These are phyloP conservation scores for Hippasteria phrygiana DNA, from an alignment of 53 echinoderm and acorn worm species.

Conservation along the genomic window DNA sequence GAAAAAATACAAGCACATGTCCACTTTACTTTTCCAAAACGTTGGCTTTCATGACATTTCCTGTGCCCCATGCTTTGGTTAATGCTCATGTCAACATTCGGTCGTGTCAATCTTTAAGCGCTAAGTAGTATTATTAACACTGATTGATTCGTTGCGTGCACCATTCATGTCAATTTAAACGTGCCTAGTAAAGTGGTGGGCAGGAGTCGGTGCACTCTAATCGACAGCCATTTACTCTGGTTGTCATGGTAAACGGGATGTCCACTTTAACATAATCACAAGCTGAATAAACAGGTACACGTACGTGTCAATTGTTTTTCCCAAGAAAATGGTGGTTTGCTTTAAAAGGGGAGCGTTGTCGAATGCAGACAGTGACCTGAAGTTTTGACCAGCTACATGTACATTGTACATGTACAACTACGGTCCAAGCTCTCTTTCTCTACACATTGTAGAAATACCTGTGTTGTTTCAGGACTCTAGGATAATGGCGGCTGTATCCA, in stretches of 20 bases:
- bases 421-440: no score
- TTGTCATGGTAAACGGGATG: background rate
- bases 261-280: background rate
- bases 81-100: conserved; percentile 42
- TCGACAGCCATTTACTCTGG: background rate
- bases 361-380: no score
- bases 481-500: no score
- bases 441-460: no score
- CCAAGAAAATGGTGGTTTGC: background rate
- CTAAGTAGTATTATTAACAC: conserved; percentile 28
- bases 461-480: no score
- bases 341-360: no score
- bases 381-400: no score
- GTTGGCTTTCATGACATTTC: background rate
- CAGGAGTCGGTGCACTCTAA: conserved; percentile 43
- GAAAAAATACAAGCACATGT: no score
- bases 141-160: conserved; percentile 38
- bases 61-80: background rate
- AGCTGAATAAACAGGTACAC: background rate
- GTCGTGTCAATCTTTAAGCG: conserved; percentile 1
- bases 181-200: background rate
- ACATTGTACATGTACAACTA: no score
- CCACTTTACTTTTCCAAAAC: no score
- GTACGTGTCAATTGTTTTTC: background rate
- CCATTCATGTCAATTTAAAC: background rate